A percentile compares a stretch with the other conserved stretches of the same genome.
phyloP scores from a whole-genome alignment of 2,113 vertebrate species.

The Baryphthengus martii region DNA sequence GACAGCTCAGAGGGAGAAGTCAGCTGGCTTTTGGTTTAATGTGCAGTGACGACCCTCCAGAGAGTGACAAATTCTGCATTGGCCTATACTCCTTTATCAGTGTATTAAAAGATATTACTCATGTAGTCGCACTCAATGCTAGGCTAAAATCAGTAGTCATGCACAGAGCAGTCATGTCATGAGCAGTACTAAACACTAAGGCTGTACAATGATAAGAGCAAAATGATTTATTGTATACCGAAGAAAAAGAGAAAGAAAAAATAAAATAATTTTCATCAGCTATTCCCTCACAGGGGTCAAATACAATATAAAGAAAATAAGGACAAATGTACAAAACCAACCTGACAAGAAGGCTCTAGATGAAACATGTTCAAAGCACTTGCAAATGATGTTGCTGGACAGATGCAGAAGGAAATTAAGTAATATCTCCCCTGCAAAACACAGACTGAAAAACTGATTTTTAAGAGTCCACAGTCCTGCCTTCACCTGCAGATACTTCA shows the following conservation, averaged over 20 bases:
- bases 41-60: not conserved
- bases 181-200: not conserved
- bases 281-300: slow-evolving; percentile 32
- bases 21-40: not conserved
- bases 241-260: not conserved
- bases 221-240: slow-evolving; percentile 57
- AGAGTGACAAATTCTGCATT: not conserved
- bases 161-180: not conserved
- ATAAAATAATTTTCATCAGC: slow-evolving; percentile 12
- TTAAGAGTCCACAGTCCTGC: not conserved
- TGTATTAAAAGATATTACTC: not conserved
- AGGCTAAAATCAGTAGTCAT: not conserved
- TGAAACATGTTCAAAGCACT: slow-evolving; percentile 30
- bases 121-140: not conserved
- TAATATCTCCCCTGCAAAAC: not conserved
- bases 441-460: not conserved
- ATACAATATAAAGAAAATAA: slow-evolving; percentile 51
- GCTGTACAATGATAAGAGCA: slow-evolving; percentile 31
- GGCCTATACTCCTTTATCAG: not conserved
- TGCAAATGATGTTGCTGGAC: slow-evolving; percentile 35
- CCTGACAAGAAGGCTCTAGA: slow-evolving; percentile 48
- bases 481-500: not conserved
- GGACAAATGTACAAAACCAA: slow-evolving; percentile 55
- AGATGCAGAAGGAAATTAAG: slow-evolving; percentile 27
- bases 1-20: not conserved